Evolutionary conservation across 1,140 invertebrate species (phyloP).

Genomic region (Euwallacea similis): DNA sequence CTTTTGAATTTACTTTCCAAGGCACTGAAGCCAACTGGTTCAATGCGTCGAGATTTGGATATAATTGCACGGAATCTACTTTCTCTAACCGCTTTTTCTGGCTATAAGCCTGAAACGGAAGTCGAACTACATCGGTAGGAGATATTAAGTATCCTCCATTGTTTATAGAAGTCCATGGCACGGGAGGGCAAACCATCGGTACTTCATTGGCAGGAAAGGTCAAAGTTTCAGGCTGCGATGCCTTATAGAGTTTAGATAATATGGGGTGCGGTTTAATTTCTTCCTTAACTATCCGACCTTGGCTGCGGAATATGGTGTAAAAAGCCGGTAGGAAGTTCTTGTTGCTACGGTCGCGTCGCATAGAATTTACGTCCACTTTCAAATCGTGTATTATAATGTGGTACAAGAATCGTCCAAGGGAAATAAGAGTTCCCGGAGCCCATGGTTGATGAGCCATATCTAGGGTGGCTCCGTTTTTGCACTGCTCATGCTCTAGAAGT

Average conservation of each 20-base stretch:
- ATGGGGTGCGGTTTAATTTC: conserved; percentile 86
- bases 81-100: conserved; percentile 66
- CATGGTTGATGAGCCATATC: conserved; percentile 62
- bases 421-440: conserved; percentile 59
- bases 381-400: conserved; percentile 84
- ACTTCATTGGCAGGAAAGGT: conserved; percentile 70
- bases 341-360: conserved; percentile 60
- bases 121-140: conserved; percentile 66
- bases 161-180: conserved; percentile 72
- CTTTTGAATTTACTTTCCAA: conserved; percentile 84
- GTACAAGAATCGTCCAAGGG: conserved; percentile 82
- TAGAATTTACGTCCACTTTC: conserved; percentile 74
- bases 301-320: conserved; percentile 75
- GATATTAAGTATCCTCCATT: conserved; percentile 76
- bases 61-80: conserved; percentile 64
- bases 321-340: conserved; percentile 73
- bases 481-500: conserved; percentile 59
- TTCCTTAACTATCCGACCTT: conserved; percentile 65
- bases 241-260: conserved; percentile 67
- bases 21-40: conserved; percentile 88
- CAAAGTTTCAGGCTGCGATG: conserved; percentile 66
- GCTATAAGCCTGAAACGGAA: conserved; percentile 58
- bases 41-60: conserved; percentile 84
- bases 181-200: conserved; percentile 78
- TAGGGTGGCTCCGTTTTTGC: conserved; percentile 62